These are phyloP conservation scores for Entomobrya multifasciata DNA, from an alignment of 2,888 invertebrate species.

Conservation along the genomic window DNA sequence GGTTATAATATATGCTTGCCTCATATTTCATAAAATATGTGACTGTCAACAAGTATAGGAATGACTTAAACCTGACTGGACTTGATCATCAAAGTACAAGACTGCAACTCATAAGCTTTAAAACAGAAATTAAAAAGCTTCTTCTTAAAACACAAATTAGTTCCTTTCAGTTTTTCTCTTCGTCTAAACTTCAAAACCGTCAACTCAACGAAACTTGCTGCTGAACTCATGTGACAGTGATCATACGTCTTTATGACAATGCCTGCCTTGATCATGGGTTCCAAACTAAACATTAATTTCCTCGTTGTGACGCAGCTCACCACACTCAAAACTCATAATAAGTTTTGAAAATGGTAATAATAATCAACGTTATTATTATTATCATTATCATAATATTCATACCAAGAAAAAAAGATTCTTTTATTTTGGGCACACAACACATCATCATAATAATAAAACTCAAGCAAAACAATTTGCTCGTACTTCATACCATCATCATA, in stretches of 20 bases:
- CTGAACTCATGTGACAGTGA: slow-evolving; percentile 31
- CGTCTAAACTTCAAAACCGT: slow-evolving; percentile 7
- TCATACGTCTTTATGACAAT: slow-evolving; percentile 23
- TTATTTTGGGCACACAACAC: slow-evolving; percentile 6
- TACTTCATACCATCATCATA: neutral
- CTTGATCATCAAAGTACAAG: slow-evolving; percentile 23
- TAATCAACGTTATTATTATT: slow-evolving; percentile 26
- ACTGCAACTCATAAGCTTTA: neutral
- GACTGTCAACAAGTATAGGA: slow-evolving; percentile 67
- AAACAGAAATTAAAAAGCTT: too few species aligned
- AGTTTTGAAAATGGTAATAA: slow-evolving; percentile 41
- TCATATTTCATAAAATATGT: slow-evolving; percentile 69
- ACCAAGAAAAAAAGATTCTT: slow-evolving; percentile 33
- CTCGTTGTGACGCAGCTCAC: slow-evolving; percentile 65
- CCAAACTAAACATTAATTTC: slow-evolving; percentile 43
- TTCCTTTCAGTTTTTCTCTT: neutral
- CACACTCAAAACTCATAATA: slow-evolving; percentile 39
- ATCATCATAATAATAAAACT: slow-evolving; percentile 13
- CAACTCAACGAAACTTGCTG: neutral
- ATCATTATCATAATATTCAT: slow-evolving; percentile 11
- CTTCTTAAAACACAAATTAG: slow-evolving; percentile 49
- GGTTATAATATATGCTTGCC: slow-evolving; percentile 27
- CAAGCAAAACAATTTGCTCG: slow-evolving; percentile 23
- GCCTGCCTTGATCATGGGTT: neutral
- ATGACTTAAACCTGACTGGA: slow-evolving; percentile 57